phyloP scores from a whole-genome alignment of 1,140 invertebrate genomes.

The Penaeus vannamei region DNA sequence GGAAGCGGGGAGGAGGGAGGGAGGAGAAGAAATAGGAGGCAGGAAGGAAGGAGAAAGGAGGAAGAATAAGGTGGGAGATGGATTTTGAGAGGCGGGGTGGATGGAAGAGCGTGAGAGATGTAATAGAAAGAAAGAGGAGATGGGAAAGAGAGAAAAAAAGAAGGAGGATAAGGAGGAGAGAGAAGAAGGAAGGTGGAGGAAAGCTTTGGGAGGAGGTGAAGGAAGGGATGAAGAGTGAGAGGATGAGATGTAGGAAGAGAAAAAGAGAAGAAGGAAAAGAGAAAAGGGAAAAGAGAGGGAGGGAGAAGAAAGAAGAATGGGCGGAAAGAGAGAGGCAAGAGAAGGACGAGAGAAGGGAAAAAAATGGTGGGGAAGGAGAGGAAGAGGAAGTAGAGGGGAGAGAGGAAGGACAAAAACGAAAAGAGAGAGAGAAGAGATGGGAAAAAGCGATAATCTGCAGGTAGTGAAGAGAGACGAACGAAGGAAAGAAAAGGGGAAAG shows the following conservation, averaged over 20 bases:
- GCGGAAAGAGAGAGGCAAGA: not conserved
- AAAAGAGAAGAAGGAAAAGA: too few relatives aligned
- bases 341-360: not conserved
- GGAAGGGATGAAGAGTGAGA: too few relatives aligned
- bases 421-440: not conserved
- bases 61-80: not conserved
- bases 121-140: not conserved
- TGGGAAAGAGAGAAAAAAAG: not conserved
- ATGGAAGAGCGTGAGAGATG: not conserved
- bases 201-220: too few relatives aligned
- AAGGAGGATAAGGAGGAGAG: too few relatives aligned
- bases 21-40: too few relatives aligned
- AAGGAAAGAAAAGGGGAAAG: not conserved
- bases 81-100: not conserved
- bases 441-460: not conserved
- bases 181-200: too few relatives aligned
- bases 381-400: not conserved
- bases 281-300: too few relatives aligned
- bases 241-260: too few relatives aligned
- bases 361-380: not conserved
- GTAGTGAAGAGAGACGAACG: not conserved
- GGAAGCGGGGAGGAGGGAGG: too few relatives aligned
- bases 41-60: too few relatives aligned
- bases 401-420: not conserved
- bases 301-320: not conserved